Conservation (phyloP, 2,888 invertebrate genomes). For the Aelia acuminata region DNA sequence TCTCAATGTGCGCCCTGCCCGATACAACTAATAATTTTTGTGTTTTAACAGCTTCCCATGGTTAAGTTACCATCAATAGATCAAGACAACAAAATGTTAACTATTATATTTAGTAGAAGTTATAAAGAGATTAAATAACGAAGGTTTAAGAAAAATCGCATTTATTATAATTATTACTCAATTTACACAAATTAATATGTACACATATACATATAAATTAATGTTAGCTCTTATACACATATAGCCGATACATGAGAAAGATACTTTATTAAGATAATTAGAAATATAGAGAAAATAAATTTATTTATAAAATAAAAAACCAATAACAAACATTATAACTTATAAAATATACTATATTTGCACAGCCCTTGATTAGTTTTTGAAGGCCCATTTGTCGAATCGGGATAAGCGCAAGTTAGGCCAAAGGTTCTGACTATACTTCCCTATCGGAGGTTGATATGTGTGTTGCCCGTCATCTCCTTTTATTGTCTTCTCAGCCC, state of each 20-base stretch:
- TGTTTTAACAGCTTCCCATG: no score
- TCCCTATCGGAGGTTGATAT: conserved; percentile 53
- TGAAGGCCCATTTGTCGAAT: conserved; percentile 43
- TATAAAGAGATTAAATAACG: no score
- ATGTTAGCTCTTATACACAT: background rate
- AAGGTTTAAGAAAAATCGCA: no score
- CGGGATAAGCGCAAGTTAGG: conserved; percentile 20
- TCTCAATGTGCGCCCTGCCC: no score
- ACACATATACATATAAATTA: conserved; percentile 2
- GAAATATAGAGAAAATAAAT: conserved; percentile 8
- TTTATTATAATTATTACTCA: background rate
- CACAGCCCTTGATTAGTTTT: background rate
- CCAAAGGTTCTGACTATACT: conserved; percentile 51
- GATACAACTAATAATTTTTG: no score
- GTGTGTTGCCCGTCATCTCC: conserved; percentile 41
- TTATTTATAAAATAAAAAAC: background rate
- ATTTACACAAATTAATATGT: background rate
- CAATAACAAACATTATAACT: conserved; percentile 20
- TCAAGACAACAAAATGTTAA: no score
- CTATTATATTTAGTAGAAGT: no score
- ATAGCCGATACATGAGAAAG: background rate
- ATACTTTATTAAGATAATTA: background rate
- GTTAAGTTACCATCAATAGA: no score
- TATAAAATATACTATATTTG: conserved; percentile 20
- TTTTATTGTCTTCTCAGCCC: conserved; percentile 21